Evolutionary conservation across 2,888 invertebrate species (phyloP).

Genomic region (Diplolepis rosae): DNA sequence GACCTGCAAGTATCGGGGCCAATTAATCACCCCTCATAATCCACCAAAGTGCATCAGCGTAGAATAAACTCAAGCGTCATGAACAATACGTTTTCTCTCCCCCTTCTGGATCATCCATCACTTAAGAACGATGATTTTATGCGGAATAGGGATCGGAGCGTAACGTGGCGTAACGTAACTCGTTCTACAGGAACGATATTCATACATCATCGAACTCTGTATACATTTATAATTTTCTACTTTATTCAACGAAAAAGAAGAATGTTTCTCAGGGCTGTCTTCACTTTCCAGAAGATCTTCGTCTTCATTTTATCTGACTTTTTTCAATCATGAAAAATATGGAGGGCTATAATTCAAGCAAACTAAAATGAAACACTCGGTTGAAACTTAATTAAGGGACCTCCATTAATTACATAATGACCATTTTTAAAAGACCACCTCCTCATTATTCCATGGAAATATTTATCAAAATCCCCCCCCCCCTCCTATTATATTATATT

Average conservation of each 20-base stretch:
- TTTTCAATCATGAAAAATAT: no score
- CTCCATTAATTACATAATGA: no score
- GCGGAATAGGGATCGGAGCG: constrained; percentile 61
- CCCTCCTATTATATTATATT: no score
- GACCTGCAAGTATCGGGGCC: constrained; percentile 34
- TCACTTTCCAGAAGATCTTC: not conserved
- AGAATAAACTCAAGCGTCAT: constrained; percentile 48
- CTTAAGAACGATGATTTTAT: constrained; percentile 68
- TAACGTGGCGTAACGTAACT: constrained; percentile 59
- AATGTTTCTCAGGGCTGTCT: not conserved
- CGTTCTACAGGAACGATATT: constrained; percentile 35
- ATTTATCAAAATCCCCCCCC: no score
- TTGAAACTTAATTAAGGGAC: no score
- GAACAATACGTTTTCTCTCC: constrained; percentile 58
- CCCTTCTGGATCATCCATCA: constrained; percentile 46
- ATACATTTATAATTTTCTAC: constrained; percentile 31
- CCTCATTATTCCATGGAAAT: no score
- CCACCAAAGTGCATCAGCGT: constrained; percentile 44
- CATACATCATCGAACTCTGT: constrained; percentile 29
- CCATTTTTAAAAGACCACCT: no score
- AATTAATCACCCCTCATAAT: constrained; percentile 39
- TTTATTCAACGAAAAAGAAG: constrained; percentile 23
- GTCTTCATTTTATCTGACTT: no score
- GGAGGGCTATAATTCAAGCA: no score
- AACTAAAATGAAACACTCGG: no score